Percentiles rank a stretch among this genome's conserved stretches.
These are phyloP conservation scores for Monochamus saltuarius DNA, from an alignment of 1,140 invertebrate species.

Conservation along the genomic window DNA sequence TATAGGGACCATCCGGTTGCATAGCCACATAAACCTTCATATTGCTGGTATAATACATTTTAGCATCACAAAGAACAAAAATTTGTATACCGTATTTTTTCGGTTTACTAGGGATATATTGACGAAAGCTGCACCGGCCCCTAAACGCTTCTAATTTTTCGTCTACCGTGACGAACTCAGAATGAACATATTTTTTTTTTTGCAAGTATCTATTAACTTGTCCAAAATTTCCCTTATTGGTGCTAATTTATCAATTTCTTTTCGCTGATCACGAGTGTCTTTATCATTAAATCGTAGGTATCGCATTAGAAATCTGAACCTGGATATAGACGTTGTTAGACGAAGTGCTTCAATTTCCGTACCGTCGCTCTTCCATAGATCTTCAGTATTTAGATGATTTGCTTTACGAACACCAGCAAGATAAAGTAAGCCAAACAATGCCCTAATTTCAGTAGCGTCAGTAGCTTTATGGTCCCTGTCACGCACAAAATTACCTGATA, in stretches of 20 bases:
- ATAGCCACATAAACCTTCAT: slow-evolving; percentile 45
- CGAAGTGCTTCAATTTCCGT: slow-evolving; percentile 44
- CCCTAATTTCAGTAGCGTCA: slow-evolving; percentile 7
- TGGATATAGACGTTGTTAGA: slow-evolving; percentile 38
- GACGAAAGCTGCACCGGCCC: slow-evolving; percentile 48
- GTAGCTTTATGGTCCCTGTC: slow-evolving; percentile 22
- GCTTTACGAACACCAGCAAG: slow-evolving; percentile 32
- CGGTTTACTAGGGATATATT: slow-evolving; percentile 55
- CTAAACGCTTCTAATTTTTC: slow-evolving; percentile 49
- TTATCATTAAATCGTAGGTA: slow-evolving; percentile 17
- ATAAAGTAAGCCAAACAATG: slow-evolving; percentile 25
- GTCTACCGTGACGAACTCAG: slow-evolving; percentile 47
- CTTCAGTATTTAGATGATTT: slow-evolving; percentile 31
- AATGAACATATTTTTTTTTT: slow-evolving; percentile 28
- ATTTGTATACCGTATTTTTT: slow-evolving; percentile 51
- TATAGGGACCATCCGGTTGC: slow-evolving; percentile 14
- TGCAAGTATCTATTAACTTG: slow-evolving; percentile 33
- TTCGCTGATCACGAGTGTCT: slow-evolving; percentile 33
- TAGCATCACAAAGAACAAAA: slow-evolving; percentile 27
- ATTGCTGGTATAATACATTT: slow-evolving; percentile 29
- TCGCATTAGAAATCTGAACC: slow-evolving; percentile 46
- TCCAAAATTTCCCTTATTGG: slow-evolving; percentile 46
- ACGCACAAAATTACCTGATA: too few relatives aligned
- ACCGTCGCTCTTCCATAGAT: slow-evolving; percentile 39
- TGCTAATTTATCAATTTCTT: slow-evolving; percentile 45